These are phyloP conservation scores for Drosophila mayri DNA, from an alignment of 1,140 invertebrate species.

Conservation along the genomic window DNA sequence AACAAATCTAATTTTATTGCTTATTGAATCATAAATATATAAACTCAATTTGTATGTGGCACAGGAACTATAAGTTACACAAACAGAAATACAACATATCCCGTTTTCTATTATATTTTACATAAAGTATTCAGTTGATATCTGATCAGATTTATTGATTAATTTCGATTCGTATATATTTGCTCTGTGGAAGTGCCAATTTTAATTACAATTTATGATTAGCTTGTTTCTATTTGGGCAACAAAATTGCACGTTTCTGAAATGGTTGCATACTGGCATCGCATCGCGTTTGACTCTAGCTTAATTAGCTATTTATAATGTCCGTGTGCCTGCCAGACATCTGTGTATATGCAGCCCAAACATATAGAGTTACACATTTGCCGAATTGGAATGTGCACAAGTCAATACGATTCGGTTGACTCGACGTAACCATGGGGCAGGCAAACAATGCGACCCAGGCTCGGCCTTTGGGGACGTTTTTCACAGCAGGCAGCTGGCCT, in stretches of 20 bases:
- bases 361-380: conserved; percentile 35
- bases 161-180: conserved; percentile 10
- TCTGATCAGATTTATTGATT: conserved; percentile 12
- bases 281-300: conserved; percentile 25
- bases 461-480: conserved; percentile 34
- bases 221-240: conserved; percentile 10
- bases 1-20: not conserved
- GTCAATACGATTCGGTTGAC: conserved; percentile 68
- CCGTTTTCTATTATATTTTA: not conserved
- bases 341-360: conserved; percentile 16
- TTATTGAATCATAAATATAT: not conserved
- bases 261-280: conserved; percentile 13
- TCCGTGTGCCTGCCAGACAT: conserved; percentile 34
- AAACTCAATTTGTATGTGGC: not conserved
- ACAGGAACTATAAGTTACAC: not conserved
- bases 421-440: conserved; percentile 34
- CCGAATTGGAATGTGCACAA: conserved; percentile 57
- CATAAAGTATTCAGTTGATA: not conserved
- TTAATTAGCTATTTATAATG: conserved; percentile 77
- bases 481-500: conserved; percentile 27
- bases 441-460: conserved; percentile 30
- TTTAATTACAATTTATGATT: conserved; percentile 31
- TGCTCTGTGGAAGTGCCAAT: conserved; percentile 8
- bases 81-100: not conserved
- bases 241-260: conserved; percentile 16